These are phyloP conservation scores for Erythrolamprus reginae DNA, from an alignment of 2,113 vertebrate genomes.

Conservation along the genomic window DNA sequence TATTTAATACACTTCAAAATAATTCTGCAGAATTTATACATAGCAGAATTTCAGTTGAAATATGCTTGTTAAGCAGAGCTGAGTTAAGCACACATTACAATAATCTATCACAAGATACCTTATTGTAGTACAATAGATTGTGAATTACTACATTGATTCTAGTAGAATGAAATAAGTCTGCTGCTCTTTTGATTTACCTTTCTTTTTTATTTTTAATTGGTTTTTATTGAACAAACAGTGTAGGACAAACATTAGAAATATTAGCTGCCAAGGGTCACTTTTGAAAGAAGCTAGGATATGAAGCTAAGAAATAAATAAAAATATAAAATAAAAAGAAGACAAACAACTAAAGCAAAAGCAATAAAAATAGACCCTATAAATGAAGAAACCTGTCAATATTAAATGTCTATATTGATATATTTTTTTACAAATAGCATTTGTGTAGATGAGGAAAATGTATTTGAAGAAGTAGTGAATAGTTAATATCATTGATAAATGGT, in stretches of 20 bases:
- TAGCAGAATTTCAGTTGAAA: constrained; percentile 7
- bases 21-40: background rate
- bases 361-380: background rate
- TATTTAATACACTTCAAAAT: background rate
- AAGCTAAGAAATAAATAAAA: background rate
- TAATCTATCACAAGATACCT: background rate
- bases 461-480: background rate
- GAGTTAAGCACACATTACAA: background rate
- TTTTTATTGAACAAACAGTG: background rate
- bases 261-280: background rate
- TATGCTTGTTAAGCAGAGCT: background rate
- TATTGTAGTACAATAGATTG: background rate
- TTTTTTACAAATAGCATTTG: background rate
- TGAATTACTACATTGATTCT: background rate
- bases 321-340: background rate
- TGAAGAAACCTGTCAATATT: background rate
- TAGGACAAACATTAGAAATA: background rate
- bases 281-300: background rate
- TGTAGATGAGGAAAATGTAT: background rate
- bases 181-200: background rate
- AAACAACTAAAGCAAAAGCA: background rate
- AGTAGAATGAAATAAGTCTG: background rate
- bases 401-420: background rate
- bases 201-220: background rate
- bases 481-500: background rate